Evolutionary conservation across 2,888 invertebrate genomes (phyloP).

Genomic region (Pyrocoelia pectoralis): DNA sequence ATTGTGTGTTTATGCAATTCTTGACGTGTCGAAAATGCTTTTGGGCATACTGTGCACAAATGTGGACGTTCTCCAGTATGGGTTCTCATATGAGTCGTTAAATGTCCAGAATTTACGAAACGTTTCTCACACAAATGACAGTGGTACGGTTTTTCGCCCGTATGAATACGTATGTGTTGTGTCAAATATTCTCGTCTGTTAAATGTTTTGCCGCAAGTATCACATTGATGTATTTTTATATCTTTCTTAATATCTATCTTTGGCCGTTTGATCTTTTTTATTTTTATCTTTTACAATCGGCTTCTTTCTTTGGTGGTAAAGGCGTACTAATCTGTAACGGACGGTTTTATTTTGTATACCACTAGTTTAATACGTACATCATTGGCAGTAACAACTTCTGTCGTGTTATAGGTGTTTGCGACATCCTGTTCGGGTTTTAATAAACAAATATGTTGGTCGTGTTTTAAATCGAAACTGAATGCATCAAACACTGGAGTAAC

Average conservation of each 20-base stretch:
- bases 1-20: slow-evolving; percentile 51
- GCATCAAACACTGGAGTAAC: slow-evolving; percentile 39
- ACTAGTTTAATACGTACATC: background rate
- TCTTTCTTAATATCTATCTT: slow-evolving; percentile 40
- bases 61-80: slow-evolving; percentile 49
- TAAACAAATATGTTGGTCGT: slow-evolving; percentile 36
- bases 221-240: slow-evolving; percentile 52
- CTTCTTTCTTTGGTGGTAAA: background rate
- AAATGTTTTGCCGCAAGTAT: slow-evolving; percentile 56
- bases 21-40: slow-evolving; percentile 50
- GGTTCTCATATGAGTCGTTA: slow-evolving; percentile 51
- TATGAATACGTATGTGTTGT: slow-evolving; percentile 51
- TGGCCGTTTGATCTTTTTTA: slow-evolving; percentile 20
- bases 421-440: slow-evolving; percentile 25
- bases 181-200: slow-evolving; percentile 53
- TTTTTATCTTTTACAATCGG: background rate
- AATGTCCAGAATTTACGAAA: slow-evolving; percentile 51
- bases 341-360: background rate
- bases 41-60: slow-evolving; percentile 47
- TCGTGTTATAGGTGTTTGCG: slow-evolving; percentile 21
- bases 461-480: slow-evolving; percentile 38
- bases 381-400: background rate
- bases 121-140: slow-evolving; percentile 51
- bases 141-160: slow-evolving; percentile 51
- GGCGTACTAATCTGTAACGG: background rate